phyloP scores from a whole-genome alignment of 2,113 vertebrate species.

The Dasyornis broadbenti region DNA sequence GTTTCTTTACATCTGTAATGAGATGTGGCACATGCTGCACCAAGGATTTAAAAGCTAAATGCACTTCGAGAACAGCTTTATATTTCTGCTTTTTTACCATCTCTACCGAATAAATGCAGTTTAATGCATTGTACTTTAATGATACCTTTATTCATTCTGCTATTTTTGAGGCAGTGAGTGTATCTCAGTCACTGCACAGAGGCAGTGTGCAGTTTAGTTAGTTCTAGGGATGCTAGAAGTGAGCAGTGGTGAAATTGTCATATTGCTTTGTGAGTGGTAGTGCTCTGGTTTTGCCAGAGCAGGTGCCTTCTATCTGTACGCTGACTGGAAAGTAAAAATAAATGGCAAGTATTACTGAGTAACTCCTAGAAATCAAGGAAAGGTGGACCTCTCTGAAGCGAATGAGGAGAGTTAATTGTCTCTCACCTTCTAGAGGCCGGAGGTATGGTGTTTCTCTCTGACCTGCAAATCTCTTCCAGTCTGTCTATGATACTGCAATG shows the following conservation, averaged over 20 bases:
- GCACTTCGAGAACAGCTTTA: not conserved
- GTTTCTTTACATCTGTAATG: not conserved
- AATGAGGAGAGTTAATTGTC: not conserved
- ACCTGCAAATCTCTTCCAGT: not conserved
- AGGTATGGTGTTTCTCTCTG: not conserved
- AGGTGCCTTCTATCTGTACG: not conserved
- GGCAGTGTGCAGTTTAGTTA: not conserved
- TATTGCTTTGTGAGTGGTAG: not conserved
- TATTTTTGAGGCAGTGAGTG: not conserved
- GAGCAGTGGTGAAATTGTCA: not conserved
- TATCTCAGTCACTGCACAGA: not conserved
- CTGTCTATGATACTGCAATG: not conserved
- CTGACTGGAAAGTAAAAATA: not conserved
- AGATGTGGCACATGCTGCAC: not conserved
- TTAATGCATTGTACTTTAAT: not conserved
- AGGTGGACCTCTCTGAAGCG: not conserved
- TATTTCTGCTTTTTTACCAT: not conserved
- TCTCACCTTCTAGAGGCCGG: not conserved
- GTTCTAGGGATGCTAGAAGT: not conserved
- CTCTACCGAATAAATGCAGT: not conserved
- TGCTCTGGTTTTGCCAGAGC: not conserved
- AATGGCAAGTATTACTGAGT: not conserved
- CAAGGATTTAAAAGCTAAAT: not conserved
- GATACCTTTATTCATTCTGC: not conserved
- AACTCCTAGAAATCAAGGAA: not conserved